Evolutionary conservation across 2,888 invertebrate species (phyloP).

Genomic region (Ptilodon capucinus): DNA sequence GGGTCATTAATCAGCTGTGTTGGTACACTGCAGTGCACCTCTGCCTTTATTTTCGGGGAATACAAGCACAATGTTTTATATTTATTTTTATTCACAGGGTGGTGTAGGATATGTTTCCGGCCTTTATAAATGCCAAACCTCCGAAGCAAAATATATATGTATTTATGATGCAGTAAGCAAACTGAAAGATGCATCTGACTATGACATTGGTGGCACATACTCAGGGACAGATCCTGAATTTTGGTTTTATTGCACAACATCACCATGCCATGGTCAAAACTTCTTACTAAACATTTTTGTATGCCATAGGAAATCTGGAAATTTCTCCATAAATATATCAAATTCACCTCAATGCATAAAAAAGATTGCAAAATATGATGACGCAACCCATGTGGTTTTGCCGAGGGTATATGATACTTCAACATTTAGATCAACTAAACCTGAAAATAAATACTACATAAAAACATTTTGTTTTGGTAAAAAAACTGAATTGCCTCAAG

Average conservation of each 20-base stretch:
- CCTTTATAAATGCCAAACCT: conserved; percentile 47
- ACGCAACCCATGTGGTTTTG: conserved; percentile 24
- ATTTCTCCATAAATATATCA: conserved; percentile 51
- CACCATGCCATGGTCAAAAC: conserved; percentile 49
- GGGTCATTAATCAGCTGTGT: no score
- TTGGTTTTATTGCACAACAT: conserved; percentile 64
- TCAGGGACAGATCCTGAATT: conserved; percentile 47
- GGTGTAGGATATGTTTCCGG: conserved; percentile 40
- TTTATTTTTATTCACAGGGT: conserved; percentile 37
- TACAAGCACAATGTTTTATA: no score
- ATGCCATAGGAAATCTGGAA: conserved; percentile 49
- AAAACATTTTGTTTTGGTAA: conserved; percentile 54
- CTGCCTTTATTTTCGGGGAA: no score
- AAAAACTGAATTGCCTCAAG: conserved; percentile 29
- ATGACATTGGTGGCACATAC: conserved; percentile 68
- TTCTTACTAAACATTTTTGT: conserved; percentile 64
- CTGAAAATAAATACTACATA: conserved; percentile 51
- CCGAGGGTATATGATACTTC: conserved; percentile 36
- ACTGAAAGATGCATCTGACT: conserved; percentile 40
- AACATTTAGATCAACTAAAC: conserved; percentile 42
- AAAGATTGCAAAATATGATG: conserved; percentile 11
- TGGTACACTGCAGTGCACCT: no score
- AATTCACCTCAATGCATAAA: conserved; percentile 33
- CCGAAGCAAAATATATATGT: conserved; percentile 48
- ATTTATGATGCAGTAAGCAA: conserved; percentile 49